Conservation (phyloP, 2,113 vertebrate genomes). For the Origma solitaria region DNA sequence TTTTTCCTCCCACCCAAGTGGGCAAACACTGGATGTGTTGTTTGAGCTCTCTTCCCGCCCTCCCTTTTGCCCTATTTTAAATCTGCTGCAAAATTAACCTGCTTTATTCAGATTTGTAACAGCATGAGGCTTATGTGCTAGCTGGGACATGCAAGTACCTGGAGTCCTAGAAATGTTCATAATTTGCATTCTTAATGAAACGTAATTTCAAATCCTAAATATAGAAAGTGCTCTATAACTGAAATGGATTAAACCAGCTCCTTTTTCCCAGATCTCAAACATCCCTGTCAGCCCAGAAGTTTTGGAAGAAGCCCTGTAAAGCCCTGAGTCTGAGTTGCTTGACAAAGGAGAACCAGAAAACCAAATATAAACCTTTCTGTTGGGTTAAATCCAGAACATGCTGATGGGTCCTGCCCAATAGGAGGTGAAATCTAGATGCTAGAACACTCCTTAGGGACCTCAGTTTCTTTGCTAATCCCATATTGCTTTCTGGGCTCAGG, state of each 20-base stretch:
- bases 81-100: not conserved
- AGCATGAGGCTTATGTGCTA: constrained; percentile 23
- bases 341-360: not conserved
- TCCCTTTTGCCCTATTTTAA: constrained; percentile 25
- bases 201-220: constrained; percentile 50
- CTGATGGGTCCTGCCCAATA: not conserved
- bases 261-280: not conserved
- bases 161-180: constrained; percentile 18
- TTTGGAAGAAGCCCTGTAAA: not conserved
- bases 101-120: constrained; percentile 23
- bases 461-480: not conserved
- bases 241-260: not conserved
- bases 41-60: not conserved
- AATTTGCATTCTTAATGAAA: constrained; percentile 61
- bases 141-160: constrained; percentile 35
- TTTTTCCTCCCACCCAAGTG: not conserved
- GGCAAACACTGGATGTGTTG: not conserved
- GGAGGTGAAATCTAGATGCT: not conserved
- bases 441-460: not conserved
- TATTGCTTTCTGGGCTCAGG: not conserved
- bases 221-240: constrained; percentile 7
- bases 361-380: not conserved
- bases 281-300: not conserved
- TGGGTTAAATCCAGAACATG: not conserved
- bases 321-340: not conserved